Percentiles rank a stretch among this genome's conserved stretches.
phyloP scores from a whole-genome alignment of 2,113 vertebrate species.

The Tretioscincus oriximinensis region DNA sequence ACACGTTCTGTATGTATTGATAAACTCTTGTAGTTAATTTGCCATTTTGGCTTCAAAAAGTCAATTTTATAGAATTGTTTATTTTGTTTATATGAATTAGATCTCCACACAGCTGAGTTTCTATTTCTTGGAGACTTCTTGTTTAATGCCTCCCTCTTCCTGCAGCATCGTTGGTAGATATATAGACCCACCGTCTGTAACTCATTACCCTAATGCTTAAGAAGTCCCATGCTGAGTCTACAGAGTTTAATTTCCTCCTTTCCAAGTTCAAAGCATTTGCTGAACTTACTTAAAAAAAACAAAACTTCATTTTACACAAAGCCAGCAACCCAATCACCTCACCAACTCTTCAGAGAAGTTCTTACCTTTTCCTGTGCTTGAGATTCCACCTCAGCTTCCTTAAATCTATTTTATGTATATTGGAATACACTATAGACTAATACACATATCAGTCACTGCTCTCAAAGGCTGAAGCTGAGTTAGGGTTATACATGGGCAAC shows the following conservation, averaged over 20 bases:
- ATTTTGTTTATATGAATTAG: not conserved
- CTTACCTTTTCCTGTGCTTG: not conserved
- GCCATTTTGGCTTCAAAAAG: constrained; percentile 22
- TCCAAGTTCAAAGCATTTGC: constrained; percentile 3
- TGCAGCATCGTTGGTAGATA: constrained; percentile 63
- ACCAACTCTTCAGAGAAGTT: not conserved
- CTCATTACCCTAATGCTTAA: constrained; percentile 63
- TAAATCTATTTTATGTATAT: not conserved
- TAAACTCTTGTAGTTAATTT: constrained; percentile 22
- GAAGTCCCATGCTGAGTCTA: constrained; percentile 61
- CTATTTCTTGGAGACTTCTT: constrained; percentile 59
- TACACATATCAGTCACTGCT: too few species aligned
- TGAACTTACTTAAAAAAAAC: not conserved
- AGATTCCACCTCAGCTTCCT: not conserved
- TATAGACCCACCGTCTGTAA: constrained; percentile 66
- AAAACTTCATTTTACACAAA: not conserved
- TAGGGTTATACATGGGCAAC: too few species aligned
- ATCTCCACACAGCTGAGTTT: constrained; percentile 44
- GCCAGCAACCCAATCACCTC: not conserved
- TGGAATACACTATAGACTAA: too few species aligned
- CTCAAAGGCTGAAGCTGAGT: too few species aligned
- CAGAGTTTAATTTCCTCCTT: constrained; percentile 32
- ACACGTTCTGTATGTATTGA: not conserved
- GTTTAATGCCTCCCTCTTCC: constrained; percentile 60
- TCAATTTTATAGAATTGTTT: constrained; percentile 15